A percentile compares a stretch with the other conserved stretches of the same genome.
Conservation (phyloP, 2,113 vertebrate species). For the Pygoscelis antarcticus region DNA sequence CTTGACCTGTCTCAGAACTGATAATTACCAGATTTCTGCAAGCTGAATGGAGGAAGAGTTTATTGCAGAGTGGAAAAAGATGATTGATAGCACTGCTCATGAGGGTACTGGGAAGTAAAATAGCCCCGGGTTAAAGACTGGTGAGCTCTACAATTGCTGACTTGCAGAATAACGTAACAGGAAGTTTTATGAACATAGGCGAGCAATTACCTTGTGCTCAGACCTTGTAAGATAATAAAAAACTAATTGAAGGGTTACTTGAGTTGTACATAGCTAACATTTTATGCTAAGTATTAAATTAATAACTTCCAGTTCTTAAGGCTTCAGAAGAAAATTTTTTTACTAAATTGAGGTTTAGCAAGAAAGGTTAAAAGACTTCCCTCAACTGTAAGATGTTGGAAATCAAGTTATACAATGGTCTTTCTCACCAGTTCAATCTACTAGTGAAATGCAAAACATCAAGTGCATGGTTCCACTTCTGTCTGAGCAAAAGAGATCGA, state of each 20-base stretch:
- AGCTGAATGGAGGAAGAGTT: neutral
- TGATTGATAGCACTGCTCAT: neutral
- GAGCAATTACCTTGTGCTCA: neutral
- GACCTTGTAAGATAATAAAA: neutral
- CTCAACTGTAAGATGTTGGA: neutral
- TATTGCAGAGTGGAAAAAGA: neutral
- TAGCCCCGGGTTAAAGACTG: neutral
- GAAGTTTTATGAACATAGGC: neutral
- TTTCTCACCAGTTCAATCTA: neutral
- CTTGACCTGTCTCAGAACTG: neutral
- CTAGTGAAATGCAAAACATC: neutral
- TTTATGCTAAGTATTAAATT: neutral
- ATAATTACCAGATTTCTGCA: neutral
- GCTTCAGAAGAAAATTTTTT: neutral
- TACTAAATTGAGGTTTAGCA: neutral
- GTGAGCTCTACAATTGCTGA: neutral
- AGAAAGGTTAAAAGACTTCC: neutral
- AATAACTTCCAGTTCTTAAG: neutral
- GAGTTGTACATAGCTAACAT: neutral
- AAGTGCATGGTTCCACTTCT: neutral
- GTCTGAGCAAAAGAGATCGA: neutral
- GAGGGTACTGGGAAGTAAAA: neutral
- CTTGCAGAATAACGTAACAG: neutral
- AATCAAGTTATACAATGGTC: neutral
- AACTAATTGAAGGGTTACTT: neutral